Evolutionary conservation across 2,888 invertebrate genomes (phyloP), one percentile per base, ranked within the genome.

Genomic region (Osmoderma eremita): DNA sequence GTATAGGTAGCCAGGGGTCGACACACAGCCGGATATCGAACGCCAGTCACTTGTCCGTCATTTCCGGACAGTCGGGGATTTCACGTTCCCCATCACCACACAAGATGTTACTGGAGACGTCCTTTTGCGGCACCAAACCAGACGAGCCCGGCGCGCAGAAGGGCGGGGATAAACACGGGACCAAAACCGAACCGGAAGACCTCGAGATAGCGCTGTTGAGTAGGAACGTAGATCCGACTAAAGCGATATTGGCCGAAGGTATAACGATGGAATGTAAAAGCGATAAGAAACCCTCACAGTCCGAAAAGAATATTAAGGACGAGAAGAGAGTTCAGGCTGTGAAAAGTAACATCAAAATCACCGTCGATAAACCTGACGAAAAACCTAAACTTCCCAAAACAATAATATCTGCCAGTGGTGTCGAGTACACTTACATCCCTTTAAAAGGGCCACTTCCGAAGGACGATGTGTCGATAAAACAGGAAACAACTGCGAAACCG

Each of bases 81-180:
- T 90, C 90, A 3, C 88, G 92, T 69, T 92, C 91, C 30, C 94
- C 95, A 1, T 94, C 94, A 12, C 95, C 95, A n/a, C 94, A 95
- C 84, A 92, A 91, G 81, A 93, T 94, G 89, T 85, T 94, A 64
- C 85, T 95, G 67, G 95, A 95, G 83, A 95, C 95, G 0, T 94
- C 94, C 0, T 95, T 95, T 80, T 95, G 94, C 81, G 95, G 95
- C 0, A 91, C 90, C 56, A 93, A 93, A 77, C 91, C 93, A 0
- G 74, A 75, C 13, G 86, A 87, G 63, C 83, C 67, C 13, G 74
- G 71, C 30, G 30, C 10, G 6, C 69, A 67, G 13, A 63, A 62
- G 13, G 67, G 62, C 18, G 78, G 75, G 53, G 70, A 77, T 69
- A 70, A 73, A 38, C 70, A 73, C 67, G 81, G 79, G 76, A 76